Evolutionary conservation across 2,797 vertebrate species (phyloP).

Genomic region (Lepilemur septentrionalis): DNA sequence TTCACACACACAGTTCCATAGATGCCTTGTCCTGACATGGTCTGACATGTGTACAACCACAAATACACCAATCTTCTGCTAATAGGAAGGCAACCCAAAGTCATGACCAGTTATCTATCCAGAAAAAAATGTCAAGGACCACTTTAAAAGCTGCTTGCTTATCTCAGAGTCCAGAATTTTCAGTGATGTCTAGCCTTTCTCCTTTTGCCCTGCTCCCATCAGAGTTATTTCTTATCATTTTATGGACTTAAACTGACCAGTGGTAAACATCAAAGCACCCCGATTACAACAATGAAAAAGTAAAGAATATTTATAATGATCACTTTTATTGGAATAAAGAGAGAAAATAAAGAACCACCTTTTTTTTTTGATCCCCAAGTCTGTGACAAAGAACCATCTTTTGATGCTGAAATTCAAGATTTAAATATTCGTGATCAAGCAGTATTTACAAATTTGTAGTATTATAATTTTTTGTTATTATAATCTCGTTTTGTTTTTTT

Average conservation of each 20-base stretch:
- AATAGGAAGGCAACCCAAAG: neutral
- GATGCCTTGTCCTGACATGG: neutral
- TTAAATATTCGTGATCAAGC: neutral
- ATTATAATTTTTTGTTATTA: neutral
- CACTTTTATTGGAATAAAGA: neutral
- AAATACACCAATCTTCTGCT: neutral
- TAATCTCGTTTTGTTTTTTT: too few species aligned
- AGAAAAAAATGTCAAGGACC: neutral
- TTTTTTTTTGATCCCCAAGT: neutral
- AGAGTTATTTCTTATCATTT: neutral
- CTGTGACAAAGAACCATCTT: neutral
- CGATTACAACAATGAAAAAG: neutral
- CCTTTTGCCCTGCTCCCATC: neutral
- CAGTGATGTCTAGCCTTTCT: neutral
- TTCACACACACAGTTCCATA: neutral
- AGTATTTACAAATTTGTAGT: neutral
- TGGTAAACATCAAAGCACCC: neutral
- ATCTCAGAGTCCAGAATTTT: neutral
- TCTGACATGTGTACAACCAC: neutral
- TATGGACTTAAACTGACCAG: neutral
- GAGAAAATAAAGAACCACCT: neutral
- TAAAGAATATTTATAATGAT: neutral
- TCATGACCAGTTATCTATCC: neutral
- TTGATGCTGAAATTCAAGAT: constrained; percentile 1
- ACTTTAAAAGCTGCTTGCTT: neutral